Percentiles rank a stretch among this genome's conserved stretches.
Conservation (phyloP, 2,888 invertebrate species). For the Drosophila meridiana region DNA sequence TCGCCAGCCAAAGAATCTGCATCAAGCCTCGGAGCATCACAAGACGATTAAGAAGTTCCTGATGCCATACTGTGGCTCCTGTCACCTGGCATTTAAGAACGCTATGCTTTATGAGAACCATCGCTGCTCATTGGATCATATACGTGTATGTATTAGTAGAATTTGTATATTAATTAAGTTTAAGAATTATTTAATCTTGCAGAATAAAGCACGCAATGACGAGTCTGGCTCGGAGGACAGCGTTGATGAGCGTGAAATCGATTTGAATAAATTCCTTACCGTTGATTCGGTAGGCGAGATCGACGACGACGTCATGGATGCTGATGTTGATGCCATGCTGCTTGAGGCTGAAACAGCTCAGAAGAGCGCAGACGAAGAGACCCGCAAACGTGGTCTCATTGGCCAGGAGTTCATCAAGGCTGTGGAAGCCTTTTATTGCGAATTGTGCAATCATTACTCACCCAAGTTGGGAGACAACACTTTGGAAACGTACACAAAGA, state of each 20-base stretch:
- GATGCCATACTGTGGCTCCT: slow-evolving; percentile 92
- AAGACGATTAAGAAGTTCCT: slow-evolving; percentile 94
- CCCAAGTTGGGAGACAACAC: slow-evolving; percentile 87
- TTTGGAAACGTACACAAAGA: slow-evolving; percentile 88
- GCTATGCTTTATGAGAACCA: slow-evolving; percentile 95
- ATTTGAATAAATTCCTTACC: slow-evolving; percentile 94
- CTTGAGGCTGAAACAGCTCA: slow-evolving; percentile 86
- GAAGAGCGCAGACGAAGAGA: slow-evolving; percentile 87
- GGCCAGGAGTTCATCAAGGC: slow-evolving; percentile 92
- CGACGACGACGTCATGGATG: slow-evolving; percentile 86
- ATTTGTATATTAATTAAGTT: neutral
- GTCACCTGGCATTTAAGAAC: slow-evolving; percentile 91
- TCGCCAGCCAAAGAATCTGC: slow-evolving; percentile 90
- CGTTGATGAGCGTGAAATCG: slow-evolving; percentile 90
- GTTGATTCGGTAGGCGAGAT: slow-evolving; percentile 95
- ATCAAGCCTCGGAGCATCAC: slow-evolving; percentile 92
- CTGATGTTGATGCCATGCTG: slow-evolving; percentile 86
- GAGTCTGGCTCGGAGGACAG: slow-evolving; percentile 88
- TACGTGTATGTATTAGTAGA: slow-evolving; percentile 87
- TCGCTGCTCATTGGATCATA: slow-evolving; percentile 92
- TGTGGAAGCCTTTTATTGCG: slow-evolving; percentile 92
- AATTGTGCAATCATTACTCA: slow-evolving; percentile 91
- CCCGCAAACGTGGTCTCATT: slow-evolving; percentile 89
- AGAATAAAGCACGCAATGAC: slow-evolving; percentile 87
- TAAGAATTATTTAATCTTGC: slow-evolving; percentile 9